A percentile compares a stretch with the other conserved stretches of the same genome.
Conservation (phyloP, 2,797 vertebrate genomes). For the Danio albolineatus region DNA sequence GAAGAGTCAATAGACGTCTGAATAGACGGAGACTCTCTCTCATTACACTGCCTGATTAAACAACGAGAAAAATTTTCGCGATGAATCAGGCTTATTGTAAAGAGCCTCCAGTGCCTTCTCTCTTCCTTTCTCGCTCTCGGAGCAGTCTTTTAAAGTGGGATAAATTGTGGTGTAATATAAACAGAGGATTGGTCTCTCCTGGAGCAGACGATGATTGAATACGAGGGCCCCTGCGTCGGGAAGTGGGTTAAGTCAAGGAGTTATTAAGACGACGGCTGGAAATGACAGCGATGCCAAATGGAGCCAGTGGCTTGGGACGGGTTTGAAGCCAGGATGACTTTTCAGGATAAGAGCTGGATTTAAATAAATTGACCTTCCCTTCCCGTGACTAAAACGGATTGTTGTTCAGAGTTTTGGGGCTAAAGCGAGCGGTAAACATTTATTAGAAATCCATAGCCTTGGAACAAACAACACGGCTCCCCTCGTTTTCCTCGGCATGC, state of each 20-base stretch:
- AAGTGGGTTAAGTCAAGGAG: slow-evolving; percentile 54
- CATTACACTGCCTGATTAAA: slow-evolving; percentile 64
- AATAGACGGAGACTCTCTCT: slow-evolving; percentile 53
- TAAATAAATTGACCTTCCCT: slow-evolving; percentile 59
- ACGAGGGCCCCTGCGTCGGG: slow-evolving; percentile 36
- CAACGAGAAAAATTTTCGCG: slow-evolving; percentile 52
- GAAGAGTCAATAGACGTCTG: slow-evolving; percentile 59
- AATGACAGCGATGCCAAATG: slow-evolving; percentile 54
- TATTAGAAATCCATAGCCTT: slow-evolving; percentile 58
- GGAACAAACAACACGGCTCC: slow-evolving; percentile 46
- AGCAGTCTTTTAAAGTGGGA: slow-evolving; percentile 55
- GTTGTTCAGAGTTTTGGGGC: slow-evolving; percentile 40
- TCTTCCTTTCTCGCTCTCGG: slow-evolving; percentile 34
- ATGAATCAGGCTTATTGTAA: slow-evolving; percentile 56
- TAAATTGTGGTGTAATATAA: slow-evolving; percentile 60
- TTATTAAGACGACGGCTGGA: slow-evolving; percentile 55
- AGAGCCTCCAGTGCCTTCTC: slow-evolving; percentile 45
- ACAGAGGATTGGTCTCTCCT: slow-evolving; percentile 54
- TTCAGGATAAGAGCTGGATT: slow-evolving; percentile 53
- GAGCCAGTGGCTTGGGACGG: slow-evolving; percentile 50
- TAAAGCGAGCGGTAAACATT: slow-evolving; percentile 54
- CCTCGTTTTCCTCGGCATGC: slow-evolving; percentile 21
- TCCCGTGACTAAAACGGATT: slow-evolving; percentile 55
- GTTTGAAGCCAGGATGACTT: slow-evolving; percentile 37
- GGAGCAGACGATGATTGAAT: slow-evolving; percentile 57